These are phyloP conservation scores for Lepidurus arcticus DNA, from an alignment of 1,140 invertebrate species.

Conservation along the genomic window DNA sequence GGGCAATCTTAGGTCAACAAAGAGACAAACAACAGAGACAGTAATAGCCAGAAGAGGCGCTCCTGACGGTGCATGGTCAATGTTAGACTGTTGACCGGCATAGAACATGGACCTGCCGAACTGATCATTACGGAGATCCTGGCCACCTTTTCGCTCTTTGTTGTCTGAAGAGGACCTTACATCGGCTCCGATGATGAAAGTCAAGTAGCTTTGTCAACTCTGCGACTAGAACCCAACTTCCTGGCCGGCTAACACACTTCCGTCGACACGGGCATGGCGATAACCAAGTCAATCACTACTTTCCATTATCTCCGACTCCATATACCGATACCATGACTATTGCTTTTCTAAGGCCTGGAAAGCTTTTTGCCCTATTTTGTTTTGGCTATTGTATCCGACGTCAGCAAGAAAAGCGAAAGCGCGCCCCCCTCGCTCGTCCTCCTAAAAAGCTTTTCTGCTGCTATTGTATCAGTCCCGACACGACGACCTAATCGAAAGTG, in stretches of 20 bases:
- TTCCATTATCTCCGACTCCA: slow-evolving; percentile 9
- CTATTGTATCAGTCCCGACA: too few species aligned
- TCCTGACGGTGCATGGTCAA: neutral
- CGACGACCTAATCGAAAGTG: too few species aligned
- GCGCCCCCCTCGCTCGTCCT: too few species aligned
- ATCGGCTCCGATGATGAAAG: neutral
- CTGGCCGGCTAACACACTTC: slow-evolving; percentile 14
- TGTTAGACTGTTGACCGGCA: neutral
- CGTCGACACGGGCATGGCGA: slow-evolving; percentile 1
- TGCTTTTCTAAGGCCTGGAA: neutral
- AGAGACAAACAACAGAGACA: slow-evolving; percentile 18
- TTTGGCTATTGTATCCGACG: too few species aligned
- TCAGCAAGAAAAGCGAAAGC: too few species aligned
- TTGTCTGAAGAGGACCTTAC: neutral
- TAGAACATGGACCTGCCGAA: neutral
- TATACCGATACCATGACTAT: slow-evolving; percentile 12
- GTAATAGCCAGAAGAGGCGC: neutral
- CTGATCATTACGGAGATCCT: neutral
- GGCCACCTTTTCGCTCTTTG: neutral
- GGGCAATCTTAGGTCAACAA: slow-evolving; percentile 14
- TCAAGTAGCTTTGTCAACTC: slow-evolving; percentile 5
- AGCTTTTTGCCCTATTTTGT: too few species aligned
- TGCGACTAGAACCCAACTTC: neutral
- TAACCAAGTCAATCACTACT: slow-evolving; percentile 14
- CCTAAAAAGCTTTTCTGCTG: too few species aligned